These are phyloP conservation scores for Phyllotreta striolata DNA, from an alignment of 2,888 invertebrate genomes.

Conservation along the genomic window DNA sequence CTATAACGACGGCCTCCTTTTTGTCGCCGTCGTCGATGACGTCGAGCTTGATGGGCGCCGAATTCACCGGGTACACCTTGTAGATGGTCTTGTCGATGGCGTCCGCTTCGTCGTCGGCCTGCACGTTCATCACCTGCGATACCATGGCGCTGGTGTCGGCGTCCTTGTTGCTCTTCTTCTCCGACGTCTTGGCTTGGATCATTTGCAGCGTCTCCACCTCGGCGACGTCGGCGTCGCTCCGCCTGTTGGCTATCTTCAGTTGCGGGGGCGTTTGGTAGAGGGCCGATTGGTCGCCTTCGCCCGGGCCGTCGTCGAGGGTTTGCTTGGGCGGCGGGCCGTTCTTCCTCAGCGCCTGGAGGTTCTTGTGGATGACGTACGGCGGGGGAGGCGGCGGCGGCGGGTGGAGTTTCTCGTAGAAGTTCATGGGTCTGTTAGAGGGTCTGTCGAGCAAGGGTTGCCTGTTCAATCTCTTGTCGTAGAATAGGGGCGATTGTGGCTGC, in stretches of 20 bases:
- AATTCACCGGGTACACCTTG: conserved; percentile 70
- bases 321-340: conserved; percentile 50
- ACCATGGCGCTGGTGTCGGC: neutral
- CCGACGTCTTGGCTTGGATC: conserved; percentile 67
- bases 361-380: conserved; percentile 53
- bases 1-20: conserved; percentile 66
- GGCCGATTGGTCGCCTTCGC: conserved; percentile 51
- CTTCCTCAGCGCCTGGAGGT: conserved; percentile 63
- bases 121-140: conserved; percentile 37
- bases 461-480: conserved; percentile 44
- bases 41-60: conserved; percentile 63
- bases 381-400: conserved; percentile 59
- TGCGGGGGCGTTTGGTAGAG: conserved; percentile 58
- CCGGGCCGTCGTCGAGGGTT: conserved; percentile 30
- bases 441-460: conserved; percentile 59
- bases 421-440: conserved; percentile 60
- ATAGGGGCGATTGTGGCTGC: conserved; percentile 39
- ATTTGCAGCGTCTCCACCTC: conserved; percentile 73
- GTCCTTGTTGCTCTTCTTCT: conserved; percentile 49
- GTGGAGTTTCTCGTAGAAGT: conserved; percentile 60
- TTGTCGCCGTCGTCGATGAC: conserved; percentile 59
- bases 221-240: conserved; percentile 63
- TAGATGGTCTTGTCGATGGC: conserved; percentile 59
- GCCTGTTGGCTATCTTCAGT: conserved; percentile 61
- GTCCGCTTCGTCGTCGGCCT: conserved; percentile 44